phyloP scores from a whole-genome alignment of 2,888 invertebrate genomes.

The Ophraella communa region DNA sequence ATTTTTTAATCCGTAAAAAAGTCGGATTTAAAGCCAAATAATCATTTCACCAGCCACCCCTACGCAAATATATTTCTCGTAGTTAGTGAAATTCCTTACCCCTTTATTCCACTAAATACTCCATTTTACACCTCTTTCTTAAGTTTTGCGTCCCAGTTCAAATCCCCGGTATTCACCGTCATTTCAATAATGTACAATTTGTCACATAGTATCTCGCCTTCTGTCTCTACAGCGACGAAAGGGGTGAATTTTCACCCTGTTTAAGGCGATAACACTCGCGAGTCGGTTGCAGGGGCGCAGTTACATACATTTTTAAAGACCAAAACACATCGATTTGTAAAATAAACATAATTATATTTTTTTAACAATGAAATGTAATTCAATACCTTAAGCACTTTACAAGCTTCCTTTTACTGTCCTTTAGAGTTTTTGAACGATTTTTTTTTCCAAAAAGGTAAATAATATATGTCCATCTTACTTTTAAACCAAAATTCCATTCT shows the following conservation, averaged over 20 bases:
- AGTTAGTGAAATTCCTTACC: slow-evolving; percentile 48
- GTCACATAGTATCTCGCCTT: slow-evolving; percentile 56
- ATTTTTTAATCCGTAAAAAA: background rate
- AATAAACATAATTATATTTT: too few species aligned
- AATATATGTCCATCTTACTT: too few species aligned
- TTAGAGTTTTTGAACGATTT: too few species aligned
- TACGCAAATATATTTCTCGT: slow-evolving; percentile 37
- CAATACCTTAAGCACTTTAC: too few species aligned
- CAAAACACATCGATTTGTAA: too few species aligned
- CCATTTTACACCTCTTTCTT: slow-evolving; percentile 55
- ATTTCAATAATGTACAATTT: slow-evolving; percentile 59
- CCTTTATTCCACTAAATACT: slow-evolving; percentile 56
- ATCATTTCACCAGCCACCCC: slow-evolving; percentile 35
- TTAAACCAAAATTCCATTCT: too few species aligned
- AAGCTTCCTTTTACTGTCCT: too few species aligned
- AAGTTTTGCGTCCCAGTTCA: slow-evolving; percentile 41
- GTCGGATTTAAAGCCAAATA: slow-evolving; percentile 32
- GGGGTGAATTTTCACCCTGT: slow-evolving; percentile 38
- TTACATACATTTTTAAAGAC: background rate
- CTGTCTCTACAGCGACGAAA: slow-evolving; percentile 31
- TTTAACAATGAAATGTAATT: too few species aligned
- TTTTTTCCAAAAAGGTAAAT: too few species aligned
- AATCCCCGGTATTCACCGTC: slow-evolving; percentile 46
- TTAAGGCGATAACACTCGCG: slow-evolving; percentile 35
- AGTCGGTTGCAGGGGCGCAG: slow-evolving; percentile 28